These are phyloP conservation scores for Microctonus aethiopoides DNA, from an alignment of 2,888 invertebrate genomes.

Conservation along the genomic window DNA sequence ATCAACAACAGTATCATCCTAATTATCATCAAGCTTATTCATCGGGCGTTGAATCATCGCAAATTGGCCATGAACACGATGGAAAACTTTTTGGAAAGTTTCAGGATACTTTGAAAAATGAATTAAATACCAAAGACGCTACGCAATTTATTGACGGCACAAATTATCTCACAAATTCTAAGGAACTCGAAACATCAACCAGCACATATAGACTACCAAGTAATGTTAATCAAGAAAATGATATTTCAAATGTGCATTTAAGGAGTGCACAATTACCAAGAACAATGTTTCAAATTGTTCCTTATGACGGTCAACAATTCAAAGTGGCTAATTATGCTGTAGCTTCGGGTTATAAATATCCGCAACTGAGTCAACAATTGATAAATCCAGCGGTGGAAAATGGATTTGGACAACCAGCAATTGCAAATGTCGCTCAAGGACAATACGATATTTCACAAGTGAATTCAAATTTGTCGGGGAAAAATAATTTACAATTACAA, in stretches of 20 bases:
- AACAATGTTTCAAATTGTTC: conserved; percentile 55
- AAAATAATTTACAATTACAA: conserved; percentile 2
- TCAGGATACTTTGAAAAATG: background rate
- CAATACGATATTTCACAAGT: conserved; percentile 36
- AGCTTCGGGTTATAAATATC: conserved; percentile 45
- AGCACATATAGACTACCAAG: conserved; percentile 52
- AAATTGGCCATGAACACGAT: conserved; percentile 37
- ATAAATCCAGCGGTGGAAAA: conserved; percentile 56
- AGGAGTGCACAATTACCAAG: conserved; percentile 44
- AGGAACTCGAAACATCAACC: conserved; percentile 57
- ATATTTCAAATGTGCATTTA: conserved; percentile 42
- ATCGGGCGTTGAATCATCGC: conserved; percentile 43
- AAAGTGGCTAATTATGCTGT: conserved; percentile 50
- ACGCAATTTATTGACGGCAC: conserved; percentile 58
- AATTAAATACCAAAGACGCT: conserved; percentile 33
- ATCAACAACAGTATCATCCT: conserved; percentile 56
- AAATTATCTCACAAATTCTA: conserved; percentile 53
- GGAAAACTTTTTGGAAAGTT: conserved; percentile 36
- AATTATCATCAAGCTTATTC: conserved; percentile 53
- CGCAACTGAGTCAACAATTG: conserved; percentile 55
- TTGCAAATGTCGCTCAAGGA: conserved; percentile 33
- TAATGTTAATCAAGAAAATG: conserved; percentile 53
- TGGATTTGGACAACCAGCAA: conserved; percentile 47
- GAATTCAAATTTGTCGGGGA: conserved; percentile 24
- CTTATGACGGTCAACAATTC: conserved; percentile 52